A percentile compares a stretch with the other conserved stretches of the same genome.
These are phyloP conservation scores for Aphidoletes aphidimyza DNA, from an alignment of 2,888 invertebrate species.

Conservation along the genomic window DNA sequence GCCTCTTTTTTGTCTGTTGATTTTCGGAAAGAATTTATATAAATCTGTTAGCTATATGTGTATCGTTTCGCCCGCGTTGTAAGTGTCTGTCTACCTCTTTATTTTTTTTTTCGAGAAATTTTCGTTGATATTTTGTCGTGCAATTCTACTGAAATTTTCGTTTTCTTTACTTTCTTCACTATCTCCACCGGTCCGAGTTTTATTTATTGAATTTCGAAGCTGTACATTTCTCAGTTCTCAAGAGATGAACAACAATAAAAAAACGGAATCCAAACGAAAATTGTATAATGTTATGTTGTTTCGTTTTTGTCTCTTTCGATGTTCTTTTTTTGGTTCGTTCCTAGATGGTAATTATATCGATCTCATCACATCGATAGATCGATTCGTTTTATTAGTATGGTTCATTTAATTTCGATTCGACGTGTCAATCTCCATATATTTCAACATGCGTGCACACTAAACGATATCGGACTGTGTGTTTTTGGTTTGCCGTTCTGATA, in stretches of 20 bases:
- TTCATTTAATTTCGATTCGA: slow-evolving; percentile 29
- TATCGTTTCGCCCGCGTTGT: slow-evolving; percentile 23
- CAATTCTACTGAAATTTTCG: background rate
- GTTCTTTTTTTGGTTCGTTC: background rate
- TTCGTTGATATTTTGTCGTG: slow-evolving; percentile 35
- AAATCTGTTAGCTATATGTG: too few relatives aligned
- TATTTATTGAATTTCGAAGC: slow-evolving; percentile 42
- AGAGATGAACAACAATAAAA: background rate
- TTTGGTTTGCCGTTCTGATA: background rate
- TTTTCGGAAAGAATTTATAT: too few relatives aligned
- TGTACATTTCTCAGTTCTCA: slow-evolving; percentile 25
- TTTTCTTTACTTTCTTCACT: background rate
- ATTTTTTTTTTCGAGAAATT: background rate
- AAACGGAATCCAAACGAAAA: slow-evolving; percentile 47
- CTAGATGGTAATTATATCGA: slow-evolving; percentile 40
- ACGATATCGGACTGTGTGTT: background rate
- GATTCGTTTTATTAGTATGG: background rate
- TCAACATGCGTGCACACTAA: background rate
- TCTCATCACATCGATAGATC: background rate
- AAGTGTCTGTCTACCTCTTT: slow-evolving; percentile 22
- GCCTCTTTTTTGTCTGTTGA: background rate
- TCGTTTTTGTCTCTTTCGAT: background rate
- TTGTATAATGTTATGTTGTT: slow-evolving; percentile 7
- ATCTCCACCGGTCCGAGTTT: background rate
- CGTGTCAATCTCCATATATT: background rate